phyloP scores from a whole-genome alignment of 2,113 vertebrate genomes.

The Okapia johnstoni region DNA sequence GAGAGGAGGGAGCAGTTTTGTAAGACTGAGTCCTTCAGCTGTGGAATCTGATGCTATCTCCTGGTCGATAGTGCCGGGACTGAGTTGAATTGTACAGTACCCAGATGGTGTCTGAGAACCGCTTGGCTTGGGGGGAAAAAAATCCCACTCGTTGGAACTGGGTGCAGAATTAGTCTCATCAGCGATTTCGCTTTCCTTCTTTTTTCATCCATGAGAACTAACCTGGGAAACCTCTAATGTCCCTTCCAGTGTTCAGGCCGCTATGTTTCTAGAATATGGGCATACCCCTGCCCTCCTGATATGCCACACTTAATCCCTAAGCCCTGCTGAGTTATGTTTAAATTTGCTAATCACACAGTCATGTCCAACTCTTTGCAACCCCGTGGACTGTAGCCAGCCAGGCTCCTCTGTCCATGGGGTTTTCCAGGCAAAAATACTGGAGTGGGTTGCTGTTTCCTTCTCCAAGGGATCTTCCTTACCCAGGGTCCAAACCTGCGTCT shows the following conservation, averaged over 20 bases:
- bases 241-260: neutral
- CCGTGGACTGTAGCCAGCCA: neutral
- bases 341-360: neutral
- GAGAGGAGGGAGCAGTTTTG: too few species aligned
- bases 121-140: neutral
- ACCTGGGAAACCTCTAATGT: neutral
- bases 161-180: neutral
- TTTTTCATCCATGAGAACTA: neutral
- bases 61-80: neutral
- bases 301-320: neutral
- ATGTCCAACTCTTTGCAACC: accelerated
- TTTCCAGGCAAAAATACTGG: neutral
- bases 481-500: neutral
- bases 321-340: neutral
- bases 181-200: neutral
- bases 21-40: neutral
- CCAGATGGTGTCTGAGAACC: neutral
- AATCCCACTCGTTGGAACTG: neutral
- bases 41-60: neutral
- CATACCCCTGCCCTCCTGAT: neutral
- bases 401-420: neutral
- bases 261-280: neutral
- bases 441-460: neutral
- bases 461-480: neutral
- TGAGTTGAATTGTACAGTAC: neutral